These are phyloP conservation scores for Himalopsyche phryganea DNA, from an alignment of 1,140 invertebrate species.

Conservation along the genomic window DNA sequence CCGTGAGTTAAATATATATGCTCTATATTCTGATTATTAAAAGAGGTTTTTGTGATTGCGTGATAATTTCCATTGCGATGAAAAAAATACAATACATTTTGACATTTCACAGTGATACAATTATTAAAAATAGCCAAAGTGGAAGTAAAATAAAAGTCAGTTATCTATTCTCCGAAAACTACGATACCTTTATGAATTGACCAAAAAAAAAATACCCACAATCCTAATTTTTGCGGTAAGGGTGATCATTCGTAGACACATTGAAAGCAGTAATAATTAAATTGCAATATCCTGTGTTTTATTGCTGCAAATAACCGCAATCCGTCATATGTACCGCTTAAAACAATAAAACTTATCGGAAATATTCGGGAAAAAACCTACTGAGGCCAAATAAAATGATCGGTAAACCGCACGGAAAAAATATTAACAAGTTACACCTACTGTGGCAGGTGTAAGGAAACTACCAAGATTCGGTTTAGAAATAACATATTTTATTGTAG, in stretches of 20 bases:
- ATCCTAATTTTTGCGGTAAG: background rate
- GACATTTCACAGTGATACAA: no score
- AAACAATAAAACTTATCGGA: background rate
- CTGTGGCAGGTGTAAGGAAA: no score
- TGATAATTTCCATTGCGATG: no score
- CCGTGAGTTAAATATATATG: no score
- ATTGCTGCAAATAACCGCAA: conserved; percentile 31
- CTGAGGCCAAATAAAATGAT: conserved; percentile 18
- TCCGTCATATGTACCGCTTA: conserved; percentile 5
- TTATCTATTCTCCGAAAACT: background rate
- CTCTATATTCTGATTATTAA: no score
- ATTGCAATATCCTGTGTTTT: conserved; percentile 32
- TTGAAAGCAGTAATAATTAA: conserved; percentile 21
- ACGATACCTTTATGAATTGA: background rate
- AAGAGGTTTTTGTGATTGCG: no score
- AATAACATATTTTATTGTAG: no score
- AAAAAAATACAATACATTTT: no score
- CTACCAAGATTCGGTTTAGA: no score
- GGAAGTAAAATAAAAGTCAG: no score
- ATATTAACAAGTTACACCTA: background rate
- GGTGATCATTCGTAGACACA: conserved; percentile 5
- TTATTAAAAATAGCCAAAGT: no score
- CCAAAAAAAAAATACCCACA: background rate
- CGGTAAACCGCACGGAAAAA: conserved; percentile 1
- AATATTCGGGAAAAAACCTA: conserved; percentile 3